A percentile compares a stretch with the other conserved stretches of the same genome.
Evolutionary conservation across 2,113 vertebrate genomes (phyloP).

Genomic region (Phalacrocorax aristotelis): DNA sequence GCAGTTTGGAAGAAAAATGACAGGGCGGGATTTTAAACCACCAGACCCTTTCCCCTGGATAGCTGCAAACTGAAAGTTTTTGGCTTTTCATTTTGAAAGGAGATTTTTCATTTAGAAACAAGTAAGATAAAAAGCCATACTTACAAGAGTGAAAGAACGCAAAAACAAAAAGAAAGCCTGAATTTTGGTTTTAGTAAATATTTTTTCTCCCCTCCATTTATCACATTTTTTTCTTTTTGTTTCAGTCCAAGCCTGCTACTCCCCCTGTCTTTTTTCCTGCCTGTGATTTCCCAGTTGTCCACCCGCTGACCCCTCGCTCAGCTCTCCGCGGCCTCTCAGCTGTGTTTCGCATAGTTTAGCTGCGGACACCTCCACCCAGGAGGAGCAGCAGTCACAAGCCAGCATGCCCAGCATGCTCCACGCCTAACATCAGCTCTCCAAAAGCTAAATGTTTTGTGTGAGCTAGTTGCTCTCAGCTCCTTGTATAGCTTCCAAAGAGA

Average conservation of each 20-base stretch:
- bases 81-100: slow-evolving; percentile 11
- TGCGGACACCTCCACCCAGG: background rate
- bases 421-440: background rate
- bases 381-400: background rate
- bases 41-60: background rate
- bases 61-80: background rate
- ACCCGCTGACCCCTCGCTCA: background rate
- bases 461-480: background rate
- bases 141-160: background rate
- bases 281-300: background rate
- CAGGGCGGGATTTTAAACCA: background rate
- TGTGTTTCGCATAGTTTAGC: background rate
- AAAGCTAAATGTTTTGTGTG: background rate
- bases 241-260: background rate
- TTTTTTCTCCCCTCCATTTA: background rate
- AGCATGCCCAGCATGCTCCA: background rate
- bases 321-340: background rate
- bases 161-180: background rate
- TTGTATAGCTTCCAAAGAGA: background rate
- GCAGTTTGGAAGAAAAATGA: background rate
- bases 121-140: background rate
- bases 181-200: background rate
- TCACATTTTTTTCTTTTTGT: background rate
- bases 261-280: background rate
- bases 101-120: background rate